Conservation (phyloP, 2,797 vertebrate species). For the Rhinogobio ventralis region DNA sequence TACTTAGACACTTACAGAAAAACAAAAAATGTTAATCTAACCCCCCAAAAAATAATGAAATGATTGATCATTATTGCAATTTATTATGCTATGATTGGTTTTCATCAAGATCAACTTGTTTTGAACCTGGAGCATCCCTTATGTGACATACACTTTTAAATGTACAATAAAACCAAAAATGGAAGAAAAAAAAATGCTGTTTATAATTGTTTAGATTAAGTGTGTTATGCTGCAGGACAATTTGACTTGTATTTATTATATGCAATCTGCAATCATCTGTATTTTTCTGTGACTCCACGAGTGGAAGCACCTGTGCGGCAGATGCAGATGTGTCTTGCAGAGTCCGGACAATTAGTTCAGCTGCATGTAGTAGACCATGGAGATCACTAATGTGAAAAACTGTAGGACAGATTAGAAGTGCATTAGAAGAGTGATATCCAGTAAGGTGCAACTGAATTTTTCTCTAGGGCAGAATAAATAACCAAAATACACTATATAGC, state of each 20-base stretch:
- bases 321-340: not conserved
- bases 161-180: not conserved
- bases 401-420: conserved; percentile 50
- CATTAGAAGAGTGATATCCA: not conserved
- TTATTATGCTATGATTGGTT: not conserved
- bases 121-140: not conserved
- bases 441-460: not conserved
- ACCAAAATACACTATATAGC: not conserved
- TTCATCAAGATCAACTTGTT: not conserved
- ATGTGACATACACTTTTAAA: not conserved
- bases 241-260: not conserved
- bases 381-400: conserved; percentile 75
- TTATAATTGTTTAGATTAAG: not conserved
- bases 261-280: not conserved
- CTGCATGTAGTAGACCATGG: conserved; percentile 75
- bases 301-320: not conserved
- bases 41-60: not conserved
- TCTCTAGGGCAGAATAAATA: not conserved
- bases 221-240: not conserved
- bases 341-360: conserved; percentile 65
- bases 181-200: not conserved
- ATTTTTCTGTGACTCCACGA: not conserved
- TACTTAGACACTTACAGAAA: not conserved
- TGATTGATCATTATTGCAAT: not conserved
- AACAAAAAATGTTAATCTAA: not conserved